Evolutionary conservation across 2,113 vertebrate species (phyloP).

Genomic region (Pyxicephalus adspersus): DNA sequence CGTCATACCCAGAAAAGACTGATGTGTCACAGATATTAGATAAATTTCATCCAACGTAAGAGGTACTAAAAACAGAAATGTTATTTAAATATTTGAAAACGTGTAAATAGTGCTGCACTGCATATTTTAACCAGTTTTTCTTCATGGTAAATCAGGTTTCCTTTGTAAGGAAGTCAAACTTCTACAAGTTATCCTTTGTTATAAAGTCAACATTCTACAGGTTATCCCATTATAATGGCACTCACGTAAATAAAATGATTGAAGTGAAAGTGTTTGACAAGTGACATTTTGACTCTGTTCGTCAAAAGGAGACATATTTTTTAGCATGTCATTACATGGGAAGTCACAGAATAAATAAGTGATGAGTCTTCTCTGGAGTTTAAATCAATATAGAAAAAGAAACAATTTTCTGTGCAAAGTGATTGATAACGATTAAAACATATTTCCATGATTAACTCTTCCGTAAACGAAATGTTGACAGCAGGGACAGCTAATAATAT

Average conservation of each 20-base stretch:
- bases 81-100: neutral
- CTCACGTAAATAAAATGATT: constrained; percentile 5
- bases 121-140: constrained; percentile 33
- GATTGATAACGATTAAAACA: too few relatives aligned
- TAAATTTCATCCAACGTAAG: neutral
- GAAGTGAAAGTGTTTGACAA: constrained; percentile 16
- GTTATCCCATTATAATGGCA: constrained; percentile 23
- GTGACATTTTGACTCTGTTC: neutral
- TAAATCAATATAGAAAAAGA: too few relatives aligned
- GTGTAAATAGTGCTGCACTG: neutral
- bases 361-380: too few relatives aligned
- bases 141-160: neutral
- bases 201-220: constrained; percentile 51
- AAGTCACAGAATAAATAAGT: too few relatives aligned
- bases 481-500: too few relatives aligned
- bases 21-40: neutral
- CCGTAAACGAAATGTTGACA: too few relatives aligned
- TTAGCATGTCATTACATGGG: too few relatives aligned
- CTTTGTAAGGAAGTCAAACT: constrained; percentile 26
- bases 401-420: too few relatives aligned
- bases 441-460: too few relatives aligned
- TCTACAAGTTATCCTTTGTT: constrained; percentile 53
- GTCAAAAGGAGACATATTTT: neutral
- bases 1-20: neutral
- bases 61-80: constrained; percentile 14